Percentiles rank a stretch among this genome's conserved stretches.
Evolutionary conservation across 2,113 vertebrate genomes (phyloP).

Genomic region (Tonatia bakeri): DNA sequence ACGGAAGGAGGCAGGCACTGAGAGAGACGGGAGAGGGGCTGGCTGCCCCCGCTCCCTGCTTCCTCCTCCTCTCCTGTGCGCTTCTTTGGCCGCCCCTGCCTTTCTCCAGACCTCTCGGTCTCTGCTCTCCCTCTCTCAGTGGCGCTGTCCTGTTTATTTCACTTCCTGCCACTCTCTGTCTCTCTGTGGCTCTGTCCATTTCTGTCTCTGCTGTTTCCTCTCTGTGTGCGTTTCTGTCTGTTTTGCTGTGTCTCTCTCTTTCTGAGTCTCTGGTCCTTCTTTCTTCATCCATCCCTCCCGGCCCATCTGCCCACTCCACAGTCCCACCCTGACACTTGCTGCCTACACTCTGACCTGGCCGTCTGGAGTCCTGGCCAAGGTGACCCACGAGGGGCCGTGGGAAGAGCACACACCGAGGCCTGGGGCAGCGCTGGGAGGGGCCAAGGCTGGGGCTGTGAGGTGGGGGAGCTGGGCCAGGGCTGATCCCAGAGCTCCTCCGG

Average conservation of each 20-base stretch:
- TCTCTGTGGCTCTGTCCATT: not conserved
- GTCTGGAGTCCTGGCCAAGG: not conserved
- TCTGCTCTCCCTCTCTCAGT: too few species aligned
- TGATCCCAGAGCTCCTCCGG: too few species aligned
- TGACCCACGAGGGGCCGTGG: accelerated
- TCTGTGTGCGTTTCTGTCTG: not conserved
- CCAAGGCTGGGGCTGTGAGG: not conserved
- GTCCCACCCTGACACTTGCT: not conserved
- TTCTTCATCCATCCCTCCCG: too few species aligned
- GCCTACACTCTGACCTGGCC: not conserved
- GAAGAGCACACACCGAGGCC: not conserved
- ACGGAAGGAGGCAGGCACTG: not conserved
- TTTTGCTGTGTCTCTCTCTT: not conserved
- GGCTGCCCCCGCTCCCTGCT: too few species aligned
- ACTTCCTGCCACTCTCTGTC: not conserved
- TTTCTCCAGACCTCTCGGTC: not conserved
- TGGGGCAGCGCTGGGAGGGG: not conserved
- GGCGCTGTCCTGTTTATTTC: not conserved
- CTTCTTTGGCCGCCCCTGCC: not conserved
- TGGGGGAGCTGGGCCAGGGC: too few species aligned
- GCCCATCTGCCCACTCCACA: too few species aligned
- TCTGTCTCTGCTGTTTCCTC: not conserved
- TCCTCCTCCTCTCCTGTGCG: not conserved
- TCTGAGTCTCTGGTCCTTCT: not conserved
- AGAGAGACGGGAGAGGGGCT: not conserved